Conservation (phyloP, 2,113 vertebrate genomes). For the Ptilorrhoa leucosticta region DNA sequence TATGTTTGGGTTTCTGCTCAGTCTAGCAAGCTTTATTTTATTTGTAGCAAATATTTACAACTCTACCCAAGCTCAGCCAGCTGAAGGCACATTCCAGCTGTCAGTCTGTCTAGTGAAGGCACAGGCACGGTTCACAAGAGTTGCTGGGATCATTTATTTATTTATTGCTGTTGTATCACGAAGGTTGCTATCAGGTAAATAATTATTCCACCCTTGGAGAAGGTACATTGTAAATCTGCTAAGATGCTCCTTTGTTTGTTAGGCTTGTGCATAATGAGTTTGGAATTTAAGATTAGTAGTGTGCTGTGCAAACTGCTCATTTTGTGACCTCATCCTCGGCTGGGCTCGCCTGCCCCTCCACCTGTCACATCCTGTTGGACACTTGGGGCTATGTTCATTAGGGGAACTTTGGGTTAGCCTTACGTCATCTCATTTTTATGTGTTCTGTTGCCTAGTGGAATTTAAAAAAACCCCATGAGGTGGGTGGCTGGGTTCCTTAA, state of each 20-base stretch:
- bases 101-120: neutral
- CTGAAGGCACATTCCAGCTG: neutral
- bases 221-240: constrained; percentile 6
- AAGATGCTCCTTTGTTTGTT: constrained; percentile 45
- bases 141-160: neutral
- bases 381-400: constrained; percentile 31
- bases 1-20: neutral
- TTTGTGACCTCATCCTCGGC: constrained; percentile 20
- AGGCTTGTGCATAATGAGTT: constrained; percentile 30
- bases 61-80: neutral
- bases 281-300: constrained; percentile 53
- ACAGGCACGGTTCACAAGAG: neutral
- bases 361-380: constrained; percentile 53
- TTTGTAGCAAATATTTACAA: neutral
- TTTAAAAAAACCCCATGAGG: neutral
- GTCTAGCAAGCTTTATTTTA: neutral
- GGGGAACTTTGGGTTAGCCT: neutral
- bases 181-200: constrained; percentile 28
- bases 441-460: constrained; percentile 7
- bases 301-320: constrained; percentile 23
- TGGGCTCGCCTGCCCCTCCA: constrained; percentile 6
- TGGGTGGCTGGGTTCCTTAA: neutral
- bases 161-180: constrained; percentile 9
- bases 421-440: constrained; percentile 33
- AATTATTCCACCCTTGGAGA: constrained; percentile 29